Base-by-base conservation (phyloP, 1,140 invertebrate genomes). In the Trachymyrmex septentrionalis region DNA sequence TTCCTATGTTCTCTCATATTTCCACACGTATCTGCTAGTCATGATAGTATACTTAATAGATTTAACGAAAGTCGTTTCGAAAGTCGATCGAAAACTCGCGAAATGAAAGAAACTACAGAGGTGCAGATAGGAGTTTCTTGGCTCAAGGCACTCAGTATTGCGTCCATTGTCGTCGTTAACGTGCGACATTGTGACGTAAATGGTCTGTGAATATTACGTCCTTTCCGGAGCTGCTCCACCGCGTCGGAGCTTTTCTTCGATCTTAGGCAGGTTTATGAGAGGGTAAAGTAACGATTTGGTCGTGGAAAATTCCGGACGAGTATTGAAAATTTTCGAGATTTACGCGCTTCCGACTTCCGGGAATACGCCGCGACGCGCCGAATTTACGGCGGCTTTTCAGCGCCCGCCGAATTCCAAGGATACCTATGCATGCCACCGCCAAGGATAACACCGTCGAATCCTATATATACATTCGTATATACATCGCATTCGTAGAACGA, bases 341-440 rank as follows among this genome's bases (percentile, higher is more conserved):
- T 91, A 91, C 90, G 87, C 84, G 90, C 80, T 91, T 90, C 89
- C 89, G 89, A 90, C 89, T 91, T 91, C 90, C 90, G 89, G 80
- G 48, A 48, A 63, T 80, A n/a, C 21, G 66, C 55, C 69, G 76
- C 73, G 59, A 21, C 64, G 75, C 77, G 59, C 50, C 69, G 77
- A 89, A 90, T 89, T 89, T 89, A 89, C 88, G 50, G 61, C 81
- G 72, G 61, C 80, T 73, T 73, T 84, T 75, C 80, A 84, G 69
- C 80, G 53, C 34, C 67, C 66, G 30, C 59, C 55, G 80, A 48
- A 84, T 84, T 73, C 80, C 73, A 24, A 61, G 34, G 53, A 84
- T 84, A 67, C 80, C 55, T 84, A 84, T 16, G 16, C 34, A 10
- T 10, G 38, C 38, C 38, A 61, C 30, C 80, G 44, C 53, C 77